Percentiles rank a stretch among this genome's conserved stretches.
These are phyloP conservation scores for Zele albiditarsus DNA, from an alignment of 2,888 invertebrate genomes.

Conservation along the genomic window DNA sequence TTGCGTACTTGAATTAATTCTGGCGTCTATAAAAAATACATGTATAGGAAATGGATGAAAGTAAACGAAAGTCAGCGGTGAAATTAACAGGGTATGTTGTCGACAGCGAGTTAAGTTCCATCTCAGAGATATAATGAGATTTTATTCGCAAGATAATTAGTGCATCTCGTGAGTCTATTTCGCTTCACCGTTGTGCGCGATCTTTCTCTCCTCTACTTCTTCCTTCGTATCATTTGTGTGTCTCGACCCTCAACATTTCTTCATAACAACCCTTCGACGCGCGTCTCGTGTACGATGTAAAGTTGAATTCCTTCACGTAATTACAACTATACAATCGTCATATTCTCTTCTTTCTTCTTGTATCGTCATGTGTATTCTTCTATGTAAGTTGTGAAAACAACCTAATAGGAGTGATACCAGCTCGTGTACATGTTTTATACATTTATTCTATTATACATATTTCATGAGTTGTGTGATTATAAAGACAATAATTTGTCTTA, in stretches of 20 bases:
- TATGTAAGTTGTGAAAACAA: no score
- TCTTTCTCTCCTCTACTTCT: constrained; percentile 38
- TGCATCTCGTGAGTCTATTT: constrained; percentile 59
- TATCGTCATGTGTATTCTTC: background rate
- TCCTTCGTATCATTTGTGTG: constrained; percentile 17
- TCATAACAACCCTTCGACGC: constrained; percentile 24
- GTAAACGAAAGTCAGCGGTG: background rate
- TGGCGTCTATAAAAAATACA: background rate
- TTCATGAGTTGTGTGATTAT: no score
- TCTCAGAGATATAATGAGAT: constrained; percentile 55
- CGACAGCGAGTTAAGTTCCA: constrained; percentile 58
- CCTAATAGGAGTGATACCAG: no score
- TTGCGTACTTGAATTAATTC: no score
- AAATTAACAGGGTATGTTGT: constrained; percentile 49
- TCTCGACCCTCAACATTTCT: constrained; percentile 28
- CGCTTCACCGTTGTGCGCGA: constrained; percentile 27
- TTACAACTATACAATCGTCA: constrained; percentile 59
- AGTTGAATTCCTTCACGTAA: constrained; percentile 49
- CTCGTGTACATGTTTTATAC: no score
- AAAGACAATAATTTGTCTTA: no score
- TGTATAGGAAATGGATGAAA: constrained; percentile 4
- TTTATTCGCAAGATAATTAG: constrained; percentile 62
- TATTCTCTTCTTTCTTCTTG: constrained; percentile 48
- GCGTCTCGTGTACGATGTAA: constrained; percentile 7
- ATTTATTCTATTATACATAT: no score